phyloP scores from a whole-genome alignment of 2,113 vertebrate species.

The Hypomesus transpacificus region DNA sequence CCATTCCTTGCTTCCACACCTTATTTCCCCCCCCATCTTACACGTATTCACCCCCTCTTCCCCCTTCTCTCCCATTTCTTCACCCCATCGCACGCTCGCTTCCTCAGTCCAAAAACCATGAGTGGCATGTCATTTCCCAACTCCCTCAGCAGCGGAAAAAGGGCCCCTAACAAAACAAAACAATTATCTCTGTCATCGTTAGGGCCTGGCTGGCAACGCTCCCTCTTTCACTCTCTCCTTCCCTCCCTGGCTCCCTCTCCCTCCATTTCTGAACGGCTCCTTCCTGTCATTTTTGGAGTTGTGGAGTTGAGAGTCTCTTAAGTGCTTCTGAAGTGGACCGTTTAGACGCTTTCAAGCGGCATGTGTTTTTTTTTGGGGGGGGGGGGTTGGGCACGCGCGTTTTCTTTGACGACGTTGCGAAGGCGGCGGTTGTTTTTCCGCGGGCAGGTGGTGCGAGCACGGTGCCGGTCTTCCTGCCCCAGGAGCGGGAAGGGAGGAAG shows the following conservation, averaged over 20 bases:
- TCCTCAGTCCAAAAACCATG: conserved; percentile 58
- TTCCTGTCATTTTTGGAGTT: conserved; percentile 10
- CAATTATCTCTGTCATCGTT: conserved; percentile 65
- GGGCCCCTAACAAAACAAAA: conserved; percentile 64
- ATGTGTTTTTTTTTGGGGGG: conserved; percentile 53
- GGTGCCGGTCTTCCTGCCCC: conserved; percentile 4
- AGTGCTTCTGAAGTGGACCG: conserved; percentile 63
- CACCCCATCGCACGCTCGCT: conserved; percentile 23
- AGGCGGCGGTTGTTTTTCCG: neutral
- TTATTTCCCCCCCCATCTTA: conserved; percentile 19
- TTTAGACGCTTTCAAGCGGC: conserved; percentile 58
- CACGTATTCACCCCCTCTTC: conserved; percentile 11
- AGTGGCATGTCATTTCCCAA: conserved; percentile 54
- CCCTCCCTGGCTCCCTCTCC: conserved; percentile 14
- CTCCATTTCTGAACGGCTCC: neutral
- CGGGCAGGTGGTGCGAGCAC: neutral
- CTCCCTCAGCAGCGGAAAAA: conserved; percentile 49
- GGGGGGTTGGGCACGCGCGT: neutral
- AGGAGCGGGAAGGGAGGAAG: conserved; percentile 17
- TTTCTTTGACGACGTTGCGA: no score
- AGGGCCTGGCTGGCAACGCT: conserved; percentile 53
- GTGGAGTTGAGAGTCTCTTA: conserved; percentile 62
- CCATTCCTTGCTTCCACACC: neutral
- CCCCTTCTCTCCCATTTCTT: conserved; percentile 13
- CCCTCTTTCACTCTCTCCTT: conserved; percentile 39